Base-by-base conservation (phyloP, 2,113 vertebrate genomes). In the Notothenia coriiceps region DNA sequence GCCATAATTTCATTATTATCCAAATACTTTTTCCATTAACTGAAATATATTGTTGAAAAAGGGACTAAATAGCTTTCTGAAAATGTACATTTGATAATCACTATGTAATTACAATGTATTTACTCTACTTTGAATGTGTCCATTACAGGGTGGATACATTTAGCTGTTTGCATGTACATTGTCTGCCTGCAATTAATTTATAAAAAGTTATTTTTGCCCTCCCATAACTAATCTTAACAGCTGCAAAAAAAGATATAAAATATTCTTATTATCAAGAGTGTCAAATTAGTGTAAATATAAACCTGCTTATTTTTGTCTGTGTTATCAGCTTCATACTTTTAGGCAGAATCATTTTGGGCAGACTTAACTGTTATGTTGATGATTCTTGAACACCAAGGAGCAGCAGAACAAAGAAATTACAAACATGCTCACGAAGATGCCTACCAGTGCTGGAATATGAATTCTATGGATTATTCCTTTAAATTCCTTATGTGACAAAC, bases 401-500 rank as follows among this genome's bases (percentile, higher is more conserved):
- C 51, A 60, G 65, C 49, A 68, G 25, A n/a, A 29, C 49, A 3
- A 29, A 40, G 18, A 22, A 25, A 22, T 52, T 17, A 0, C 17
- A 47, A 6, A 5, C 29, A 71, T 77, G 8, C 50, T 47, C 4
- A 25, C 2, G 0, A 13, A 5, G 43, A 9, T 54, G n/a, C 88
- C 78, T 88, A 90, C 91, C 92, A 17, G 29, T 43, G 74, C 55
- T 66, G 62, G 73, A 29, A 69, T 46, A 40, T 68, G 59, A 29
- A 29, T 86, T 33, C 62, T 46, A 6, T 72, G 54, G 40, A 80
- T 75, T 54, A 49, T 77, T 57, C 51, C 59, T 35, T 14, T 35
- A 35, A 40, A 46, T 10, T 88, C 80, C 75, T 43, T 63, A 20
- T 69, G 20, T 25, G 57, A 67, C 29, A 54, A 61, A 43, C 9